These are phyloP conservation scores for Mnemiopsis leidyi DNA, from an alignment of 37 sponge, comb jelly and placozoan species.

Conservation along the genomic window DNA sequence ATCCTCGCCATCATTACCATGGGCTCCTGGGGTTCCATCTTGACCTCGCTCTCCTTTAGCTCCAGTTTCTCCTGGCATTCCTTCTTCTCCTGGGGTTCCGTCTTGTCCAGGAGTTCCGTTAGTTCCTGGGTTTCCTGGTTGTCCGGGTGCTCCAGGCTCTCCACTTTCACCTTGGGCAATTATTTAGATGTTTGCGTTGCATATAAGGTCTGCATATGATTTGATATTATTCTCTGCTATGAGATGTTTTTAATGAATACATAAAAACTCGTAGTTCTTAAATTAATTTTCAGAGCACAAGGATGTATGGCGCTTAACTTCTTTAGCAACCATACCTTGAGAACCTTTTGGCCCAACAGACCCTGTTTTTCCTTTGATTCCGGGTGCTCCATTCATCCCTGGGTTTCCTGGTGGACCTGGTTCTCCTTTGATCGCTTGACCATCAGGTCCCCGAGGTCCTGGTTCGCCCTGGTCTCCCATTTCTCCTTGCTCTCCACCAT, in stretches of 20 bases:
- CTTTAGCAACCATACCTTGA: no score
- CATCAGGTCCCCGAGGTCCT: background rate
- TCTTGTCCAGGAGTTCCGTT: conserved; percentile 15
- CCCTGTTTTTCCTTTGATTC: background rate
- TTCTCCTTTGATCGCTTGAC: background rate
- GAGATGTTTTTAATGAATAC: no score
- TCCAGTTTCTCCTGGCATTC: conserved; percentile 13
- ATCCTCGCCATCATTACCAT: background rate
- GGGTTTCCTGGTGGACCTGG: background rate
- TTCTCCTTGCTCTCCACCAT: conserved; percentile 45
- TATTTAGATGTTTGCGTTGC: no score
- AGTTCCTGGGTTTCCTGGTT: background rate
- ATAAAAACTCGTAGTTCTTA: no score
- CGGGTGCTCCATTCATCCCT: background rate
- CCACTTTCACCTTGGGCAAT: conserved; percentile 37
- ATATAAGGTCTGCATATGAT: no score
- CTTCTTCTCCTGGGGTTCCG: conserved; percentile 27
- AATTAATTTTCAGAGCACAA: no score
- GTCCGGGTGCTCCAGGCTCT: conserved; percentile 7
- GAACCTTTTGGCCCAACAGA: background rate
- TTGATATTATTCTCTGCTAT: no score
- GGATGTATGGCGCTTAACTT: no score
- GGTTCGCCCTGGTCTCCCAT: background rate
- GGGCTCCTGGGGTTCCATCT: background rate
- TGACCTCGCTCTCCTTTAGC: conserved; percentile 66